Evolutionary conservation across 2,797 vertebrate species (phyloP), one percentile per base, ranked within the genome.

Genomic region (Acropternis orthonyx): DNA sequence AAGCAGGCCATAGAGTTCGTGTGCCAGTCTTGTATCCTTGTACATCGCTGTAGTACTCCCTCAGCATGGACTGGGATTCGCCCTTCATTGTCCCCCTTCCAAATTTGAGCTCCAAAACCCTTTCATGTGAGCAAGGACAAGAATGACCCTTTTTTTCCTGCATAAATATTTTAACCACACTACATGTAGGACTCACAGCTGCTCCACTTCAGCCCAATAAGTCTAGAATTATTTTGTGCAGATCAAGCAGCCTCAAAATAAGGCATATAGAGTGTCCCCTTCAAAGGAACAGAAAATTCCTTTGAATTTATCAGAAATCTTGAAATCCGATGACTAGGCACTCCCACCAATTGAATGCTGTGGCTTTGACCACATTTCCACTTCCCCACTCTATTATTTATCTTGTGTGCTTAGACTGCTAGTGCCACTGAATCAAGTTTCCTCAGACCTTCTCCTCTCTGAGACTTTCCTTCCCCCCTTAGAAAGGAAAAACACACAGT

Each of bases 401-500:
- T 80, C 58, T 74, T 52, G 3, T 20, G 21, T 76, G 43, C 54
- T 89, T 55, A 73, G 48, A 11, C 20, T 68, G 34, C 13, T 63
- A 20, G 34, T 74, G 58, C 28, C 54, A 37, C 15, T 49, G 69
- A 72, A 78, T 56, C 44, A 18, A 23, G 18, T 65, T 75, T 86
- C 44, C 28, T 81, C 18, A 15, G 34, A 49, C 4, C 8, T 15
- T 63, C 19, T 79, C 12, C 8, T 71, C 37, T 61, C 52, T 77
- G 18, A 59, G 73, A 24, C 54, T 61, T 66, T 55, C 11, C 34
- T 83, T 59, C 30, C 28, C 7, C 15, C 4, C 34, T 49, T 49
- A 65, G 27, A 46, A 81, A 79, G 2, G 10, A 75, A 93, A 89
- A 74, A 34, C 0, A 0, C 0, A 0, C 20, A 8, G 43, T 16